These are phyloP conservation scores for Pachyseris speciosa DNA, from an alignment of 64 coral and sea anemone species.

Conservation along the genomic window DNA sequence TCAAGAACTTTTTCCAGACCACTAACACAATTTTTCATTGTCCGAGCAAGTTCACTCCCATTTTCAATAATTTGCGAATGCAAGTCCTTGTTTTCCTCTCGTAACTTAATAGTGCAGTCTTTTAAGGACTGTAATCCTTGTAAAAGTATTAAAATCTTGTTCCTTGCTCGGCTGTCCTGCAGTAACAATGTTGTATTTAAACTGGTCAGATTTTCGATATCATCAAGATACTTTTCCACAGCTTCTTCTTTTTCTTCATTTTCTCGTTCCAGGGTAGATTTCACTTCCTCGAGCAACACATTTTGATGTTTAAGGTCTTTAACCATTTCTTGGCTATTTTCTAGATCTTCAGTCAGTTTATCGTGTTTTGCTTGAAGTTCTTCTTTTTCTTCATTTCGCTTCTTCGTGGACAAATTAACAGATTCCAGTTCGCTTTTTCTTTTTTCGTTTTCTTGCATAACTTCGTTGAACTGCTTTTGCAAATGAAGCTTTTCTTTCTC, in stretches of 20 bases:
- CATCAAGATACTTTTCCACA: background rate
- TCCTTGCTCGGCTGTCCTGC: background rate
- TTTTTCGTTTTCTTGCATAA: conserved; percentile 42
- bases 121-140: conserved; percentile 51
- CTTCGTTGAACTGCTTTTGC: conserved; percentile 60
- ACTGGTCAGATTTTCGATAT: conserved; percentile 8
- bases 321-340: background rate
- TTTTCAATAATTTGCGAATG: conserved; percentile 62
- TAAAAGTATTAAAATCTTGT: conserved; percentile 12
- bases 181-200: background rate
- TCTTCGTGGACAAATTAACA: background rate
- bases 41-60: conserved; percentile 21
- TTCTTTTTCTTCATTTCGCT: conserved; percentile 20
- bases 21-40: conserved; percentile 41
- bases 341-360: background rate
- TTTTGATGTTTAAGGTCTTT: conserved; percentile 10
- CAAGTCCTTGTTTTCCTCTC: conserved; percentile 42
- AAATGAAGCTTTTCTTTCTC: conserved; percentile 76
- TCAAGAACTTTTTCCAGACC: conserved; percentile 42
- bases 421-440: conserved; percentile 11
- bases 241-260: background rate
- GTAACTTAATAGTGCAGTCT: conserved; percentile 29
- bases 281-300: background rate
- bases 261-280: conserved; percentile 21
- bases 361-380: conserved; percentile 9